Conservation (phyloP, 2,888 invertebrate genomes). For the Lapara coniferarum region DNA sequence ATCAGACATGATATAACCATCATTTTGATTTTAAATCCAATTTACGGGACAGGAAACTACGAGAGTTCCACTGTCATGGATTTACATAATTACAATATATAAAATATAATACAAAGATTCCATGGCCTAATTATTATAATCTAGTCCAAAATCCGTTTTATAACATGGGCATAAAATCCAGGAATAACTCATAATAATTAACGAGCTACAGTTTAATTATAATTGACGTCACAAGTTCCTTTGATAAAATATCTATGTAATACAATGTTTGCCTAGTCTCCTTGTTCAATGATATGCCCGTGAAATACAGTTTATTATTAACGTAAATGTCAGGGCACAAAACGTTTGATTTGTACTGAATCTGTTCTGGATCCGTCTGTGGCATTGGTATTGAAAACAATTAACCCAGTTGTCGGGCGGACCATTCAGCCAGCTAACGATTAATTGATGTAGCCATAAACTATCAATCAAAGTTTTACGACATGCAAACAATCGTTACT, state of each 20-base stretch:
- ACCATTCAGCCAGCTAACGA: constrained; percentile 59
- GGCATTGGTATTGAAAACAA: constrained; percentile 67
- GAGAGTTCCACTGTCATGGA: too few relatives aligned
- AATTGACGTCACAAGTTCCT: not conserved
- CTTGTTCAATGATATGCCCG: not conserved
- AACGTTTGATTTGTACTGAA: constrained; percentile 36
- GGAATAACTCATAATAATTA: not conserved
- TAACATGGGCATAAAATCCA: not conserved
- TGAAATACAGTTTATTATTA: constrained; percentile 36
- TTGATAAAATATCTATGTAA: not conserved
- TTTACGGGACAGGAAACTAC: too few relatives aligned
- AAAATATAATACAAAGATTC: too few relatives aligned
- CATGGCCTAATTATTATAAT: too few relatives aligned
- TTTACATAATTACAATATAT: too few relatives aligned
- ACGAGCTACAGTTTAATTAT: not conserved
- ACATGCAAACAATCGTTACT: constrained; percentile 69
- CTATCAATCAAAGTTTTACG: constrained; percentile 80
- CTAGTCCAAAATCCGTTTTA: too few relatives aligned
- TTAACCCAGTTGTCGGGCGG: constrained; percentile 62
- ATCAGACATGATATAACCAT: not conserved
- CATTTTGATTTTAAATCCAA: too few relatives aligned
- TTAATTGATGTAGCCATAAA: constrained; percentile 77
- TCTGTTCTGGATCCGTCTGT: constrained; percentile 31
- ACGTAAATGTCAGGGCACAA: constrained; percentile 44
- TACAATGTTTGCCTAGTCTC: not conserved